Percentiles rank a stretch among this genome's conserved stretches.
Evolutionary conservation across 2,888 invertebrate genomes (phyloP).

Genomic region (Rhaphigaster nebulosa): DNA sequence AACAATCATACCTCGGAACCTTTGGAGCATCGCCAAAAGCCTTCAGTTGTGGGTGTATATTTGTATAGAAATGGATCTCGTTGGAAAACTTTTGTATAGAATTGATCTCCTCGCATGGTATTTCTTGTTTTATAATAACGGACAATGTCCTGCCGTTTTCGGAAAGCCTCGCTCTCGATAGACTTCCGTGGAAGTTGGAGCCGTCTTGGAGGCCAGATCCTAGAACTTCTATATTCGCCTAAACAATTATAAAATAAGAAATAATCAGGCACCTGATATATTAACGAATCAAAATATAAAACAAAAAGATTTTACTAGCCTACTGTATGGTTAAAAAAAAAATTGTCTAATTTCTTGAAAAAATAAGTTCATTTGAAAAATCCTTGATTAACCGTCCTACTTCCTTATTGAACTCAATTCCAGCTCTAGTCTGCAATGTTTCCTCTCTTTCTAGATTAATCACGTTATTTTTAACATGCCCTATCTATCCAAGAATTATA

Average conservation of each 20-base stretch:
- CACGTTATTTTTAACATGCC: no score
- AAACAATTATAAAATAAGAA: background rate
- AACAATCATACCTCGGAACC: constrained; percentile 5
- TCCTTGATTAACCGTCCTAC: no score
- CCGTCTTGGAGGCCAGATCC: background rate
- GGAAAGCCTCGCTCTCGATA: background rate
- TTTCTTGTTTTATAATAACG: background rate
- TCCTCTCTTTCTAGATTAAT: no score
- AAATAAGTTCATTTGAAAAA: no score
- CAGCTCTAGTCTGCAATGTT: no score
- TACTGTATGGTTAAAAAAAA: no score
- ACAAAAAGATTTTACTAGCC: no score
- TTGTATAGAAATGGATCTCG: constrained; percentile 5
- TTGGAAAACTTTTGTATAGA: constrained; percentile 1
- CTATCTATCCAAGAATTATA: no score
- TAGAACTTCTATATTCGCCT: background rate
- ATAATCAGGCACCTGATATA: no score
- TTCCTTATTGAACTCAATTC: no score
- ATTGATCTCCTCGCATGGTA: background rate
- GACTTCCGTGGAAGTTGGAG: constrained; percentile 13
- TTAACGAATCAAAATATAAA: no score
- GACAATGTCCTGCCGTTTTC: background rate
- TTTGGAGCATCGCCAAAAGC: background rate
- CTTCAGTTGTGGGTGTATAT: background rate
- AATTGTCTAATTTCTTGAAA: no score